phyloP scores from a whole-genome alignment of 1,140 invertebrate species.

The Papilio polyxenes region DNA sequence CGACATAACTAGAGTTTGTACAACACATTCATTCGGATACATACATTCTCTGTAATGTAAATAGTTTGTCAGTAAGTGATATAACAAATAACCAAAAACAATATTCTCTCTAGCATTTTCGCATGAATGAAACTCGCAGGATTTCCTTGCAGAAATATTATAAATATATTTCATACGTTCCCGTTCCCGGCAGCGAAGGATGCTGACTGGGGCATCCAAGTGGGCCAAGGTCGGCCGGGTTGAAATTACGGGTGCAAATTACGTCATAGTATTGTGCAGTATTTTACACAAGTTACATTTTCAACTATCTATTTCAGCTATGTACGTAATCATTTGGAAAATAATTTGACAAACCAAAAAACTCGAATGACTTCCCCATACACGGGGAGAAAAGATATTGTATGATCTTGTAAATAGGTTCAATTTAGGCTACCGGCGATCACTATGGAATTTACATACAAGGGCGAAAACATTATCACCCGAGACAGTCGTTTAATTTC shows the following conservation, averaged over 20 bases:
- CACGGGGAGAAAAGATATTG: no score
- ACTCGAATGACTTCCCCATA: neutral
- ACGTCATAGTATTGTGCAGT: neutral
- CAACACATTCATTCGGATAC: neutral
- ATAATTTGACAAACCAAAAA: neutral
- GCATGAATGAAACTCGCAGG: neutral
- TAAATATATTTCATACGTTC: neutral
- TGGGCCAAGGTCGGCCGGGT: slow-evolving; percentile 30
- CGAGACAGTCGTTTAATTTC: no score
- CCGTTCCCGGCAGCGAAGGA: neutral
- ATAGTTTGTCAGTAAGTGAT: neutral
- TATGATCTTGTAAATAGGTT: no score
- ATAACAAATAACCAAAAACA: neutral
- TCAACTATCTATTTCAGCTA: neutral
- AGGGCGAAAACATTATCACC: no score
- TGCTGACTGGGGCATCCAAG: slow-evolving; percentile 23
- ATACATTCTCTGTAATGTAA: neutral
- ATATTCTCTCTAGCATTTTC: neutral
- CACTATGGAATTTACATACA: no score
- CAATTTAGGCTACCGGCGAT: no score
- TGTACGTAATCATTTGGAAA: neutral
- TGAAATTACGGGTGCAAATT: neutral
- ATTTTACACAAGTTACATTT: neutral
- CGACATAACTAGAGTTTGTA: neutral
- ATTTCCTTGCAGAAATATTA: neutral